Conservation (phyloP, 2,113 vertebrate genomes). For the Alethe diademata region DNA sequence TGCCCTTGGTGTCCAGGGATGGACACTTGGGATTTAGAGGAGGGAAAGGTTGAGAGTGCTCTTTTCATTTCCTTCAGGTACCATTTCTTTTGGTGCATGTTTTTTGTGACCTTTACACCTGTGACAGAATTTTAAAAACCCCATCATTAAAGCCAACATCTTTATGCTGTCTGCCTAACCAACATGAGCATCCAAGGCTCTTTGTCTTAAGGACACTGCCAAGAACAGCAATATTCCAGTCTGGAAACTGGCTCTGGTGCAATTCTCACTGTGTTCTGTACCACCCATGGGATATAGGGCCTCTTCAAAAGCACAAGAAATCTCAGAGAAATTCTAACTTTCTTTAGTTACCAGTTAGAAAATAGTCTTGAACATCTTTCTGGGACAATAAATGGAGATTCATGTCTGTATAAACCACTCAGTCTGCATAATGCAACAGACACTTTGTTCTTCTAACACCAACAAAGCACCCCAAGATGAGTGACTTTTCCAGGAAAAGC, state of each 20-base stretch:
- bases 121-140: background rate
- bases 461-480: background rate
- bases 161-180: background rate
- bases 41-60: background rate
- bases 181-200: background rate
- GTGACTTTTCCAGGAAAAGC: background rate
- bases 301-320: background rate
- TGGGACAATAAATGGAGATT: background rate
- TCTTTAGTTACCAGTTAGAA: background rate
- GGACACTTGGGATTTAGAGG: background rate
- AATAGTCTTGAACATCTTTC: background rate
- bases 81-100: background rate
- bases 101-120: background rate
- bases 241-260: background rate
- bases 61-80: background rate
- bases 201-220: background rate
- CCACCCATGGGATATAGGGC: accelerated
- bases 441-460: accelerated
- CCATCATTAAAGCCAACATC: background rate
- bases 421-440: background rate
- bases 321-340: background rate
- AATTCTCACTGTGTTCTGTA: background rate
- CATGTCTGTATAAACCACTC: background rate
- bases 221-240: background rate
- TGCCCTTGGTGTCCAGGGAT: background rate